Percentiles rank a stretch among this genome's conserved stretches.
Conservation (phyloP, 2,797 vertebrate genomes). For the Ctenopoma kingsleyae region DNA sequence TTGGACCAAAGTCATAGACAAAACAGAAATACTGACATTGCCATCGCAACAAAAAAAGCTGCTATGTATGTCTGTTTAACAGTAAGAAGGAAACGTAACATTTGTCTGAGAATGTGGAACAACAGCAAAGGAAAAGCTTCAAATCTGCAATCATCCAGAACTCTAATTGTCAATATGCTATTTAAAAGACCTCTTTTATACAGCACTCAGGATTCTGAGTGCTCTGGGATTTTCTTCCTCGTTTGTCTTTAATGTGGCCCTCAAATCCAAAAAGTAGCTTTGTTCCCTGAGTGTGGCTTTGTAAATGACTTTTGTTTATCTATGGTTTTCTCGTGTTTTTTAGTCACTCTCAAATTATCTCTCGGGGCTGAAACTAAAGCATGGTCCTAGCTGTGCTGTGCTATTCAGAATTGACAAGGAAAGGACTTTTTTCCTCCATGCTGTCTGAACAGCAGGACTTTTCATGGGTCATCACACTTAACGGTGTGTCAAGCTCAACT, state of each 20-base stretch:
- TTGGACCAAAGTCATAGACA: not conserved
- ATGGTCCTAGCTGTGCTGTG: constrained; percentile 11
- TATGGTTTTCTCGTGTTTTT: not conserved
- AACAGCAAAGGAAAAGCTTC: not conserved
- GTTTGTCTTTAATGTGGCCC: constrained; percentile 27
- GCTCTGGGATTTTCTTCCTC: constrained; percentile 7
- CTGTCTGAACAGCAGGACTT: constrained; percentile 31
- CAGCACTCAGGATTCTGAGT: constrained; percentile 2
- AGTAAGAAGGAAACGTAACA: not conserved
- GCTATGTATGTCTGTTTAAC: not conserved
- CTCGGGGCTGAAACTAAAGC: constrained; percentile 10
- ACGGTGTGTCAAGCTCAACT: constrained; percentile 13
- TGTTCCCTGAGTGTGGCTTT: constrained; percentile 16
- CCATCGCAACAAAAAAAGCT: not conserved
- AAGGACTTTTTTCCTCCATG: not conserved
- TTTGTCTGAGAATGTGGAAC: not conserved
- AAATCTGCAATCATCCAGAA: not conserved
- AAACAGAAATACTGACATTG: not conserved
- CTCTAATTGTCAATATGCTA: not conserved
- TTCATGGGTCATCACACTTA: constrained; percentile 23
- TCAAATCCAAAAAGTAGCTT: constrained; percentile 18
- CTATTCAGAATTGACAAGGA: constrained; percentile 5
- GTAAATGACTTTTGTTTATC: constrained; percentile 33
- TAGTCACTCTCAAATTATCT: constrained; percentile 6
- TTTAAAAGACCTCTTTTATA: not conserved